Base-by-base conservation (phyloP, 23 tunicate species). In the Halocynthia aurantium region DNA sequence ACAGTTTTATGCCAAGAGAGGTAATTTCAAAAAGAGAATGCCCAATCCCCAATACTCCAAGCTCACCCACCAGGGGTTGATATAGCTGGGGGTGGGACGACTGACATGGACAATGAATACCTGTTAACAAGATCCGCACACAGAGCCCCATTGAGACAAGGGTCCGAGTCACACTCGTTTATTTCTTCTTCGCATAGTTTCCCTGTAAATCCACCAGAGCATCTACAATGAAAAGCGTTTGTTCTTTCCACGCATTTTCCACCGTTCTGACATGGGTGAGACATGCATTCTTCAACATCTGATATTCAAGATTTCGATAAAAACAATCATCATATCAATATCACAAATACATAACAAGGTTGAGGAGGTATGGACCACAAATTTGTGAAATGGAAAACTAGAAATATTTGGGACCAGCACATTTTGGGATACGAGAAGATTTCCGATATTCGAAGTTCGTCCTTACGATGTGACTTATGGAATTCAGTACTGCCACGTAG, bases 271-370 rank as follows among this genome's bases (percentile, higher is more conserved):
- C 83, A 80, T 51, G 83, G 83, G 53, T 50, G 40, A 8, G 76
- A 68, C 44, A 31, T 9, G 57, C 83, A 80, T 69, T 80, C 83
- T 19, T 80, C 83, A 12, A 80, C 20, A 69, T 80, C 83, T 68
- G 8, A 13, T 12, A 10, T 15, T 2, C 77, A 50, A 12, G 62
- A n/a, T n/a, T 68, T 31, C 65, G 4, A 13, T 72, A 51, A 11
- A 72, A 72, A 67, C 2, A 67, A 15, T 15, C 12, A 15, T 2
- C 1, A 67, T 67, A 67, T 31, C 4, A 31, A 31, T 31, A 31
- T 31, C 2, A 31, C 44, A 31, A 4, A 31, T 31, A 31, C 44
- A n/a, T 10, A 67, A 10, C 12, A 67, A 67, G 72, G 10, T 11
- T 10, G 9, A 10, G 72, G 17, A n/a, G n/a, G n/a, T n/a, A n/a